phyloP scores from a whole-genome alignment of 2,113 vertebrate genomes.

The Zosterops japonicus region DNA sequence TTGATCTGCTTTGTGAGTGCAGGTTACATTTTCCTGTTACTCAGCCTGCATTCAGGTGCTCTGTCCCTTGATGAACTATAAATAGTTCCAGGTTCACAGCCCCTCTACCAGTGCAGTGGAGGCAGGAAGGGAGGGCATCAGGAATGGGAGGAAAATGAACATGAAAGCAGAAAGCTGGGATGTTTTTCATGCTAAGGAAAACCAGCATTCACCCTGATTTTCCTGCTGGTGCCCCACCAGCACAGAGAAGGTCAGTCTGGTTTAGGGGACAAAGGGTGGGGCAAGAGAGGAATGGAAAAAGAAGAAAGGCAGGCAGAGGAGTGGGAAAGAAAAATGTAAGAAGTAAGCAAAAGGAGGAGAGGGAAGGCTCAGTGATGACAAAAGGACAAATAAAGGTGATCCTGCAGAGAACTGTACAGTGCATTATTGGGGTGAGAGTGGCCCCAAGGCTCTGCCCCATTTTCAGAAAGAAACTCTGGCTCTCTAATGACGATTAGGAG shows the following conservation, averaged over 20 bases:
- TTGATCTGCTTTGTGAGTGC: not conserved
- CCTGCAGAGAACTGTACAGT: too few species aligned
- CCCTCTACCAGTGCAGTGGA: not conserved
- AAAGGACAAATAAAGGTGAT: not conserved
- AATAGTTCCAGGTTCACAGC: not conserved
- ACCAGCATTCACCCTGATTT: not conserved
- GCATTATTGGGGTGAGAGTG: not conserved
- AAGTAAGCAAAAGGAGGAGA: not conserved
- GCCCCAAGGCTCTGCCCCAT: not conserved
- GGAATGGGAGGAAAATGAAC: not conserved
- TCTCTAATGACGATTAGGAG: not conserved
- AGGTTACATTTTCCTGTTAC: not conserved
- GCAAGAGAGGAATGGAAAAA: not conserved
- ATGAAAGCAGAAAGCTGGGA: not conserved
- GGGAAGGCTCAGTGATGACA: not conserved
- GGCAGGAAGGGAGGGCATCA: not conserved
- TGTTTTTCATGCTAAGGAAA: not conserved
- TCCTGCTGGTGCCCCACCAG: not conserved
- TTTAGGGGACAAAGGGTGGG: not conserved
- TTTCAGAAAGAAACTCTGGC: not conserved
- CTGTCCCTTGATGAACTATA: not conserved
- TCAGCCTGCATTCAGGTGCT: not conserved
- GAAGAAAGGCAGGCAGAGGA: not conserved
- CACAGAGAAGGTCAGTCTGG: rapidly evolving
- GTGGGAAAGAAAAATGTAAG: not conserved